Base-by-base conservation (phyloP, 2,113 vertebrate genomes). In the Aldabrachelys gigantea region DNA sequence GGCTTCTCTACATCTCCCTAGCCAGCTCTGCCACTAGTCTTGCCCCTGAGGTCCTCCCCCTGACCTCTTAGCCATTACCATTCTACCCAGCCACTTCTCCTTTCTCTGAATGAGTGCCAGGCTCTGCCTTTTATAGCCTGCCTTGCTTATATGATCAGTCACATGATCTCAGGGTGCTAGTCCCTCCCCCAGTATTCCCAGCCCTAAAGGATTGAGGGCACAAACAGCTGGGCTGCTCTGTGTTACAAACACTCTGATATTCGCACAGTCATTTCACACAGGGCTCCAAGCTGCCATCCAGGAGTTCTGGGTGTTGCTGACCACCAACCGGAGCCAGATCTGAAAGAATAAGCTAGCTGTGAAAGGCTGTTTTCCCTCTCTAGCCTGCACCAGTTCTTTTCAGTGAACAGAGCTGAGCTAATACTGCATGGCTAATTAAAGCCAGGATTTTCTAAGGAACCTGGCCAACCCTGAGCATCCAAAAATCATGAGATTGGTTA, bases 381-480 rank as follows among this genome's bases (percentile, higher is more conserved):
- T 4, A 19, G 2, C 17, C 13, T 1, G 38, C 62, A 19, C 0
- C 0, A 1, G 19, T 1, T 1, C 88, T 49, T 65, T 19, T 41
- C 50, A 69, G 5, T 47, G 7, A 38, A 38, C 19, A 8, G 41
- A 5, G 2, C 24, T 31, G 0, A 1, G 35, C 3, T 14, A 3
- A 53, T 1, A 17, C 56, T 0, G 19, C 62, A 0, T 5, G 35
- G 79, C 47, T 24, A 49, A 6, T 2, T 53, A 4, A 52, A 62
- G 52, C 2, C 0, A 0, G 35, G 19, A 2, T 13, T 0, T 2
- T 54, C 50, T 29, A 47, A 65, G 12, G 0, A 16, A 44, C 11
- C 3, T 69, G 4, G 52, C 13, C 29, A 29, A 35, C n/a, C 6
- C 44, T 22, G 22, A 56, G 54, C 25, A 57, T 57, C 56, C 25